Percentiles rank a stretch among this genome's conserved stretches.
Conservation (phyloP, 2,797 vertebrate genomes). For the Sternotherus odoratus region DNA sequence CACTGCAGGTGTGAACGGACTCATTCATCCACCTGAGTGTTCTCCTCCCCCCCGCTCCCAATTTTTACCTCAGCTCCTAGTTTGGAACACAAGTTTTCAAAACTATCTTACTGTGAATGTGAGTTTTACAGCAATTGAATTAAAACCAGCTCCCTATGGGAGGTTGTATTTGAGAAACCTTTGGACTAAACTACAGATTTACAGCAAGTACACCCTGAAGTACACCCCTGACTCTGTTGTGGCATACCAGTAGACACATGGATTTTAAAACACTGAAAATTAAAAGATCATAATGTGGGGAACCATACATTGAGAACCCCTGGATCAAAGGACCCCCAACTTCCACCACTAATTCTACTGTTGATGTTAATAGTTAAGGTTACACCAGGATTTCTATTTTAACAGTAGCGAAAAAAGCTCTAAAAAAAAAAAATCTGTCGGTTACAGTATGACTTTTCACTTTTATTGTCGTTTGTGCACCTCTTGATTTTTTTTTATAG, state of each 20-base stretch:
- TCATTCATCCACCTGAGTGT: not conserved
- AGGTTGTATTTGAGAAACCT: not conserved
- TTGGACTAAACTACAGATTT: not conserved
- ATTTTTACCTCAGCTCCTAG: not conserved
- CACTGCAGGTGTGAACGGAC: not conserved
- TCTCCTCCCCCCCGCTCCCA: not conserved
- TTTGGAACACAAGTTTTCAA: not conserved
- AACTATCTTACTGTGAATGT: not conserved
- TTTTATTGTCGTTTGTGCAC: not conserved
- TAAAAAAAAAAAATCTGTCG: not conserved
- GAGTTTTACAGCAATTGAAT: not conserved
- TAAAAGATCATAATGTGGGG: not conserved
- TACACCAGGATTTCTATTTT: not conserved
- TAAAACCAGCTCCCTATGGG: not conserved
- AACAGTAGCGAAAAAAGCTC: not conserved
- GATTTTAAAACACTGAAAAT: not conserved
- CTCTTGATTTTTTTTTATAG: not conserved
- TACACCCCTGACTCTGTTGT: rapidly evolving
- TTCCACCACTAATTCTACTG: not conserved
- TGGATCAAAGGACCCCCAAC: not conserved
- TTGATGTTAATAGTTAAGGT: not conserved
- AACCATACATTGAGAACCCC: not conserved
- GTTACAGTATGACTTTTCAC: not conserved
- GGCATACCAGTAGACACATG: not conserved
- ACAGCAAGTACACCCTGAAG: not conserved